Evolutionary conservation across 2,113 vertebrate species (phyloP).

Genomic region (Ranitomeya variabilis): DNA sequence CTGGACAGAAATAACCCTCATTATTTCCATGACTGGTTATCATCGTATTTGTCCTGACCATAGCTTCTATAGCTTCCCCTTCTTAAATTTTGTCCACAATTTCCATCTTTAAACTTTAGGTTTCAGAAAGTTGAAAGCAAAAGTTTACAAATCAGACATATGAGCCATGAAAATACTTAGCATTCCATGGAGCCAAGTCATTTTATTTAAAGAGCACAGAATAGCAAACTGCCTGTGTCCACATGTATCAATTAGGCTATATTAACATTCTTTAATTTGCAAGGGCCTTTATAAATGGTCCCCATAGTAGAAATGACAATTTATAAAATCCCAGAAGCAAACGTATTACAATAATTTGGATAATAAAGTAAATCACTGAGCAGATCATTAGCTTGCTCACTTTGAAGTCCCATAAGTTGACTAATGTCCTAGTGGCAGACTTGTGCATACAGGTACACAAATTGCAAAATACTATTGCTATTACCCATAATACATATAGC

Average conservation of each 20-base stretch:
- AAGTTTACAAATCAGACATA: conserved; percentile 5
- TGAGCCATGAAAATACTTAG: conserved; percentile 16
- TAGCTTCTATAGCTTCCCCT: not conserved
- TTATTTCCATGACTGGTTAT: not conserved
- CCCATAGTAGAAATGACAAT: conserved; percentile 24
- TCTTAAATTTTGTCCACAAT: not conserved
- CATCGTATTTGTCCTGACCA: not conserved
- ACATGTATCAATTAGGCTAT: conserved; percentile 29
- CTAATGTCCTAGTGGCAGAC: conserved; percentile 7
- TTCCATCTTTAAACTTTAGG: not conserved
- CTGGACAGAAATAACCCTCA: not conserved
- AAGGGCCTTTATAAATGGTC: conserved; percentile 35
- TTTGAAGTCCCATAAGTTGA: conserved; percentile 18
- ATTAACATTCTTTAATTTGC: conserved; percentile 45
- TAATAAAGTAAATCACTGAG: conserved; percentile 40
- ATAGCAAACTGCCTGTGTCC: conserved; percentile 15
- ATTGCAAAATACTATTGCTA: not conserved
- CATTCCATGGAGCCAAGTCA: conserved; percentile 2
- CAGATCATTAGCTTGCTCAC: conserved; percentile 35
- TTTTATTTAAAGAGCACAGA: conserved; percentile 29
- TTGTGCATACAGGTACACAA: not conserved
- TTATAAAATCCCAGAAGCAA: conserved; percentile 36
- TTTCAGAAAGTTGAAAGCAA: not conserved
- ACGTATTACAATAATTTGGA: conserved; percentile 36
- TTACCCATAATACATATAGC: not conserved